Conservation (phyloP, 2,888 invertebrate species). For the Macropis europaea region DNA sequence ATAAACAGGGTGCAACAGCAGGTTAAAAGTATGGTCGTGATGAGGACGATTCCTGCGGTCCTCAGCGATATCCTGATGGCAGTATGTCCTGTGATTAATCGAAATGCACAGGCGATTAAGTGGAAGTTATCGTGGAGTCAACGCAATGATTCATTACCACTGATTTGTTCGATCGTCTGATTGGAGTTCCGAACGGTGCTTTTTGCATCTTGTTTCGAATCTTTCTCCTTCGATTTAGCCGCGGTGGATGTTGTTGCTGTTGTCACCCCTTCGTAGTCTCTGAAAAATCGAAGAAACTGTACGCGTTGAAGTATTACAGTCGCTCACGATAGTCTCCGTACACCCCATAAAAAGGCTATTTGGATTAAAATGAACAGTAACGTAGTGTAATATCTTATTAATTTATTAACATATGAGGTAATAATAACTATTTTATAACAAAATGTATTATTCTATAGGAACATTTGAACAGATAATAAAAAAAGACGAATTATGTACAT, state of each 20-base stretch:
- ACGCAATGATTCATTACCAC: constrained; percentile 17
- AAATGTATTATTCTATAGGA: too few relatives aligned
- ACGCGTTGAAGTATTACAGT: too few relatives aligned
- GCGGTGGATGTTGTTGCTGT: too few relatives aligned
- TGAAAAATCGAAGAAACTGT: neutral
- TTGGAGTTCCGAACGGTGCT: neutral
- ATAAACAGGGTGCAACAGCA: constrained; percentile 64
- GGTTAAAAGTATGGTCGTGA: constrained; percentile 46
- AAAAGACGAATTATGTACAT: too few relatives aligned
- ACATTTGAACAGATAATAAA: too few relatives aligned
- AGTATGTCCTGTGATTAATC: constrained; percentile 26
- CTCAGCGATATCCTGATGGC: constrained; percentile 37
- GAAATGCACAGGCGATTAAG: neutral
- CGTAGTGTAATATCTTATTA: too few relatives aligned
- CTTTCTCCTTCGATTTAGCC: neutral
- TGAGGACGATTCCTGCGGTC: constrained; percentile 39
- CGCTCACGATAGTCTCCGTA: too few relatives aligned
- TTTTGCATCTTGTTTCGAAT: neutral
- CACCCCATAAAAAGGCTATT: too few relatives aligned
- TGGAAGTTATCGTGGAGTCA: neutral
- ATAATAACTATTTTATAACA: too few relatives aligned
- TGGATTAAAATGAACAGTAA: too few relatives aligned
- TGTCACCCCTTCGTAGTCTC: constrained; percentile 24
- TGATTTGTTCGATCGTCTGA: constrained; percentile 7
- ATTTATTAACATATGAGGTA: too few relatives aligned